Percentiles rank a stretch among this genome's conserved stretches.
Conservation (phyloP, 1,140 invertebrate genomes). For the Drosophila baimaii region DNA sequence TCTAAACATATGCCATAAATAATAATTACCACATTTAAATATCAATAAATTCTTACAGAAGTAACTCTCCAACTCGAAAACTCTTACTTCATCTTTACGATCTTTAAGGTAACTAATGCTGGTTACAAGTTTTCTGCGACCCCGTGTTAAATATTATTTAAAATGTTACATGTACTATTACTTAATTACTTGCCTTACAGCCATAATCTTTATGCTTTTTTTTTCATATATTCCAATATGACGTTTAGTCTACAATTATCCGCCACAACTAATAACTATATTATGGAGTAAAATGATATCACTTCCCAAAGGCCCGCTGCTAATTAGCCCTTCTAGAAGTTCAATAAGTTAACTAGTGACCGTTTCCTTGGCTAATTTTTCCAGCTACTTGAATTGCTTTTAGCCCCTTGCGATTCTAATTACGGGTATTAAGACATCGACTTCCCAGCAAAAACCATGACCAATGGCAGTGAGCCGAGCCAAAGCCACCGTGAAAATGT, state of each 20-base stretch:
- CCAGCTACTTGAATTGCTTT: constrained; percentile 34
- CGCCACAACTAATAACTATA: constrained; percentile 1
- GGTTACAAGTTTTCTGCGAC: too few species aligned
- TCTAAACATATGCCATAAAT: background rate
- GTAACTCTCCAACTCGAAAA: background rate
- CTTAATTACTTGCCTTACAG: background rate
- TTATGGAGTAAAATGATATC: constrained; percentile 8
- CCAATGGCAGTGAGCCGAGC: constrained; percentile 41
- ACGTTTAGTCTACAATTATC: background rate
- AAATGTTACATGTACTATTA: background rate
- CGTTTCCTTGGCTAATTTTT: constrained; percentile 21
- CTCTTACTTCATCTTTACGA: background rate
- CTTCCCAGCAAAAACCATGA: constrained; percentile 64
- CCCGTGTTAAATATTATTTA: background rate
- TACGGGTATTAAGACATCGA: constrained; percentile 59
- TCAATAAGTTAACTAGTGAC: constrained; percentile 22
- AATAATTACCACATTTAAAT: background rate
- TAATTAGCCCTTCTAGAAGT: constrained; percentile 36
- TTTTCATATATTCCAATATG: background rate
- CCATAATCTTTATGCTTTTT: background rate
- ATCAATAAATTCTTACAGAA: too few species aligned
- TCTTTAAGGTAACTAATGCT: background rate
- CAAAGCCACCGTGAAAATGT: constrained; percentile 60
- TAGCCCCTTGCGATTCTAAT: constrained; percentile 65
- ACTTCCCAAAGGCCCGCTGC: background rate